A percentile compares a stretch with the other conserved stretches of the same genome.
These are phyloP conservation scores for Panopea generosa DNA, from an alignment of 2,888 invertebrate genomes.

Conservation along the genomic window DNA sequence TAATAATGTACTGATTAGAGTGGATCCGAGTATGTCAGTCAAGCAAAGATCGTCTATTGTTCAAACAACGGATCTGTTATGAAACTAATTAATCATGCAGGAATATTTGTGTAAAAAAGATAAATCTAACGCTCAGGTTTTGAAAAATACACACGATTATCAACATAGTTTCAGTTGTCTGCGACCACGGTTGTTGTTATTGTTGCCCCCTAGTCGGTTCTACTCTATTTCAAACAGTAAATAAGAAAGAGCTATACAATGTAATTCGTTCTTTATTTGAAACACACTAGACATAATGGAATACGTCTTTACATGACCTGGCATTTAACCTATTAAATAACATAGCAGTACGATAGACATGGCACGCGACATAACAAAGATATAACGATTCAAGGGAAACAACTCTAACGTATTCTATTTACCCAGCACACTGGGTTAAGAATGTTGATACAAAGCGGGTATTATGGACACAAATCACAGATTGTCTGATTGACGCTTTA, in stretches of 20 bases:
- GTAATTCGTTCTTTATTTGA: background rate
- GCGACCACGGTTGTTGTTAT: no score
- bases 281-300: background rate
- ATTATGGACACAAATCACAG: slow-evolving; percentile 29
- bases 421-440: slow-evolving; percentile 17
- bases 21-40: background rate
- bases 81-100: no score
- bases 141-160: no score
- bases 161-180: no score
- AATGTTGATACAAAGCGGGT: slow-evolving; percentile 20
- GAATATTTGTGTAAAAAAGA: no score
- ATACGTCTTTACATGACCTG: background rate
- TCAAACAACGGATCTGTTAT: background rate
- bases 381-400: slow-evolving; percentile 21
- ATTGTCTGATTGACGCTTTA: slow-evolving; percentile 31
- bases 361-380: slow-evolving; percentile 23
- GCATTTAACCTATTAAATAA: background rate
- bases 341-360: background rate
- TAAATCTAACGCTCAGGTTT: no score
- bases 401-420: slow-evolving; percentile 5
- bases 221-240: no score
- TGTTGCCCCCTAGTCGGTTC: no score
- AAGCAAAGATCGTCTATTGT: no score
- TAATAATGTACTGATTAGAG: background rate
- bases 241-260: no score